phyloP scores from a whole-genome alignment of 2,888 invertebrate species.

The Rotaria macrura region DNA sequence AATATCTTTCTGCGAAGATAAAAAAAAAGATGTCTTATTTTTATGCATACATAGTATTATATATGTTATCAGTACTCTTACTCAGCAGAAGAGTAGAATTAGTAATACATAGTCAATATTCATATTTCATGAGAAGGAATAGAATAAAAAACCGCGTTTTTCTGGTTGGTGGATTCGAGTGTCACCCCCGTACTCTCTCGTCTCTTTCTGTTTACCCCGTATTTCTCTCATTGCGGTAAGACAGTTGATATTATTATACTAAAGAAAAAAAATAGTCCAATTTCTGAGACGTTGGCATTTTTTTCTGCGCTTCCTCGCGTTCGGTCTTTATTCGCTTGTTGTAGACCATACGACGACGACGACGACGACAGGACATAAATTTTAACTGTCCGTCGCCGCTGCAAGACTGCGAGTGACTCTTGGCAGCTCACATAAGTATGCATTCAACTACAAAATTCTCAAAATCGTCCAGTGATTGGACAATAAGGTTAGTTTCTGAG shows the following conservation, averaged over 20 bases:
- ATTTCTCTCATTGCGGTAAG: not conserved
- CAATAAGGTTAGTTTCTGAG: not conserved
- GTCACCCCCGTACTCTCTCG: not conserved
- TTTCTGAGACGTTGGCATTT: not conserved
- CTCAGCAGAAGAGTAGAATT: not conserved
- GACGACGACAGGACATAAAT: not conserved
- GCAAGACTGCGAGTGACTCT: not conserved
- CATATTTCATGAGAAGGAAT: not conserved
- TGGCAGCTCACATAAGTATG: not conserved
- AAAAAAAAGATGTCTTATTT: not conserved
- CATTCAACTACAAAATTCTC: not conserved
- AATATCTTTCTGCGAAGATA: not conserved
- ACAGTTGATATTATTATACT: not conserved
- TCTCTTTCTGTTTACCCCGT: not conserved
- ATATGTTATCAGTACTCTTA: not conserved
- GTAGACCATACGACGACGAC: not conserved
- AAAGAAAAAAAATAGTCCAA: conserved; percentile 11
- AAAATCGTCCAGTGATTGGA: not conserved
- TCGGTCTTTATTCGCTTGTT: not conserved
- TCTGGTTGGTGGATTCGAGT: not conserved
- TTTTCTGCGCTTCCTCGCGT: not conserved
- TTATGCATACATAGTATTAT: not conserved
- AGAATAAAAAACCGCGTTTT: conserved; percentile 3
- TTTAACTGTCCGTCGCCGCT: conserved; percentile 6
- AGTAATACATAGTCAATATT: not conserved